These are phyloP conservation scores for Gastracanthus pulcherrimus DNA, from an alignment of 2,888 invertebrate species.

Conservation along the genomic window DNA sequence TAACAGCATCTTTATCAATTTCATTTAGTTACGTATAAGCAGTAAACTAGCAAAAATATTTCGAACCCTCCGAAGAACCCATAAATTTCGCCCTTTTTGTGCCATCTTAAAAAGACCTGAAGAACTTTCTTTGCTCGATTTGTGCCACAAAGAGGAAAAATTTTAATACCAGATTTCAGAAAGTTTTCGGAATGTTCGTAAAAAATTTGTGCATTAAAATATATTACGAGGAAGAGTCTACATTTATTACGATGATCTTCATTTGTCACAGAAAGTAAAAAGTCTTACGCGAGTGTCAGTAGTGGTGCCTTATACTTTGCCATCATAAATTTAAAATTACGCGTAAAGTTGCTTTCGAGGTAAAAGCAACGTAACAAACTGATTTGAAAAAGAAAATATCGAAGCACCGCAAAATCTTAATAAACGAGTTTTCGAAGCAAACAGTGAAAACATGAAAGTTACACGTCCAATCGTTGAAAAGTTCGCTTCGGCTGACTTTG, in stretches of 20 bases:
- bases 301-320: neutral
- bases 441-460: slow-evolving; percentile 31
- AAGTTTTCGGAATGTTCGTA: neutral
- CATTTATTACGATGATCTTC: slow-evolving; percentile 16
- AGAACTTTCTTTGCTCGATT: neutral
- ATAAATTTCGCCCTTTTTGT: neutral
- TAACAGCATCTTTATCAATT: no score
- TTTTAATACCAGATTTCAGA: neutral
- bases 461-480: slow-evolving; percentile 9
- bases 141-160: neutral
- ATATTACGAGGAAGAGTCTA: neutral
- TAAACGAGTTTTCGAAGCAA: slow-evolving; percentile 28
- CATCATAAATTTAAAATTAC: slow-evolving; percentile 39
- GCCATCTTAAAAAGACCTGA: neutral
- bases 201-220: slow-evolving; percentile 15
- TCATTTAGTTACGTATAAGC: no score
- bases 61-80: neutral
- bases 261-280: slow-evolving; percentile 11
- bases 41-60: no score
- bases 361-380: neutral
- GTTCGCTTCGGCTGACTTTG: slow-evolving; percentile 14
- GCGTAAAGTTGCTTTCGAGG: neutral
- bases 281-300: neutral
- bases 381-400: slow-evolving; percentile 14
- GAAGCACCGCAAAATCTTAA: slow-evolving; percentile 42